These are phyloP conservation scores for Heliopora coerulea DNA, from an alignment of 92 coral and sea anemone species.

Conservation along the genomic window DNA sequence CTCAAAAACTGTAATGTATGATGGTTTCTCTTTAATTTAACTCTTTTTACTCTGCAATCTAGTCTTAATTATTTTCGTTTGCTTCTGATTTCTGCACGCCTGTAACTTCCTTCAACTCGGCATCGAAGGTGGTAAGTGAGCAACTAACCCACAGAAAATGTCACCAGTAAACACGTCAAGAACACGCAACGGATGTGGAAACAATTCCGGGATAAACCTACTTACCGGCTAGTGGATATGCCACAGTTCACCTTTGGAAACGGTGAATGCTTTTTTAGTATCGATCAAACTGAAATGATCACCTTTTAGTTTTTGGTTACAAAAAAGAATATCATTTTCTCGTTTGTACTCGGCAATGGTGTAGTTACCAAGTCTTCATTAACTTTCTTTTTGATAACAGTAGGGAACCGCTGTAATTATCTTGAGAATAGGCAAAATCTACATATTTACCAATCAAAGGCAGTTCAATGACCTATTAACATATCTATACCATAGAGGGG, in stretches of 20 bases:
- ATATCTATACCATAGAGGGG: constrained; percentile 46
- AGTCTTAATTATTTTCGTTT: background rate
- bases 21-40: too few species aligned
- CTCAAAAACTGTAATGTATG: too few species aligned
- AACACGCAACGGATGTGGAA: constrained; percentile 33
- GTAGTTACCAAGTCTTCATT: constrained; percentile 5
- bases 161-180: background rate
- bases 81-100: background rate
- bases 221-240: background rate
- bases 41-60: background rate
- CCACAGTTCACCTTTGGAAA: background rate
- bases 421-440: constrained; percentile 24
- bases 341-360: background rate
- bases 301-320: background rate
- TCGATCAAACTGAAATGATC: constrained; percentile 1
- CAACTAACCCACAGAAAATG: background rate
- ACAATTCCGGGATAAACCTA: constrained; percentile 37
- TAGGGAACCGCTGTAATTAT: constrained; percentile 38
- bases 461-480: constrained; percentile 42
- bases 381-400: constrained; percentile 17
- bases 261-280: background rate
- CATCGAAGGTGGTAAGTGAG: background rate
- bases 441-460: constrained; percentile 47
- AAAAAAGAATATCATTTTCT: constrained; percentile 17
- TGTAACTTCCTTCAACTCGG: background rate